phyloP scores from a whole-genome alignment of 2,888 invertebrate species.

The Pediacus dermestoides region DNA sequence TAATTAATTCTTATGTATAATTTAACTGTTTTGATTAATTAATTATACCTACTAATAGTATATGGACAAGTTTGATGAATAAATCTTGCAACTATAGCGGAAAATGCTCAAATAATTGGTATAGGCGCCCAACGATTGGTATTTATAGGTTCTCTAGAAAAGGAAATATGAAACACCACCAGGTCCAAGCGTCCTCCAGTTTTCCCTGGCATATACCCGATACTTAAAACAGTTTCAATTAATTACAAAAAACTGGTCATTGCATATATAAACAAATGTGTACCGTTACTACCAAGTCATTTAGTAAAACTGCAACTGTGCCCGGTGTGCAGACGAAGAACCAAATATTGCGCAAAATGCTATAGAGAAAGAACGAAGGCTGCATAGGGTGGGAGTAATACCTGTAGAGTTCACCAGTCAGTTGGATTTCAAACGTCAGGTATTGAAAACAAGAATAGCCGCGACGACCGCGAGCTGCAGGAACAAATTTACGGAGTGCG shows the following conservation, averaged over 20 bases:
- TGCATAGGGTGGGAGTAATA: constrained; percentile 34
- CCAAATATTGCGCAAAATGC: constrained; percentile 12
- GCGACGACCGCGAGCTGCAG: constrained; percentile 3
- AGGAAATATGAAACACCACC: no score
- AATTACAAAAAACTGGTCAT: constrained; percentile 23
- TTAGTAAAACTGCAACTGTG: constrained; percentile 19
- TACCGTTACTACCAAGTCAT: no score
- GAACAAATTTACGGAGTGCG: constrained; percentile 7
- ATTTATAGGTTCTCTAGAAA: no score
- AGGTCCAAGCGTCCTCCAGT: no score
- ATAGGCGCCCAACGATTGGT: no score
- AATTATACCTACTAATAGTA: no score
- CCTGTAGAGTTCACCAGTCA: constrained; percentile 39
- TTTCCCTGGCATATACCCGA: no score
- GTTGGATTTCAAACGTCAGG: constrained; percentile 28
- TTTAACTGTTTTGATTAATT: no score
- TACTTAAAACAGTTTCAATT: constrained; percentile 16
- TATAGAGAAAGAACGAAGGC: constrained; percentile 23
- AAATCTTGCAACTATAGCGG: no score
- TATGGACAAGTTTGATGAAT: no score
- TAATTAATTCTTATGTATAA: no score
- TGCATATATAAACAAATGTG: constrained; percentile 30
- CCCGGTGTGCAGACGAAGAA: constrained; percentile 21
- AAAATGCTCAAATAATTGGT: no score
- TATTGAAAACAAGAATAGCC: constrained; percentile 19